Base-by-base conservation (phyloP, 2,113 vertebrate species). In the Pagrus major region DNA sequence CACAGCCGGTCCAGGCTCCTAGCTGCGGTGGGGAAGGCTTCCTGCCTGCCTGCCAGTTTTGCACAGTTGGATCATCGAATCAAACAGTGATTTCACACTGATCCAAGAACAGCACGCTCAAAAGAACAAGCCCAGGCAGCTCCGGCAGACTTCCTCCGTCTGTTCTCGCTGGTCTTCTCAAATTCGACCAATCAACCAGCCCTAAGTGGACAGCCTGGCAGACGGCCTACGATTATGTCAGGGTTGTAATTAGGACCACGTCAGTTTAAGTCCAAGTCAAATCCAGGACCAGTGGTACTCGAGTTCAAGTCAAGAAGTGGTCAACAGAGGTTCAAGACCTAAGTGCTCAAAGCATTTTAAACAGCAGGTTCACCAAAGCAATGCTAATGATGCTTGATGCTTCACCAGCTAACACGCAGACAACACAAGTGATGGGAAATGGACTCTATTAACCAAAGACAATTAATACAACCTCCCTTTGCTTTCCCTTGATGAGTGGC, bases 41-140 rank as follows among this genome's bases (percentile, higher is more conserved):
- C 87, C 79, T 78, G 73, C 71, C 42, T 39, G 76, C 67, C 37
- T 60, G 69, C 31, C 66, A 33, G 35, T 46, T 76, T 68, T 72
- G 47, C 74, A 66, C 73, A 80, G 76, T 72, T 65, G 58, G 83
- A 84, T 56, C 75, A 51, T 47, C 63, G 21, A 84, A 18, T 78
- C 29, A 12, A 52, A 80, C 76, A 46, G 65, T 65, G 61, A 85
- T 79, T 66, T 89, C 80, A 33, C 70, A 64, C 73, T 35, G 68
- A 63, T 88, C 69, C 76, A 42, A 46, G 80, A 84, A 86, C 81
- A 71, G 49, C 54, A 60, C 25, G 69, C 80, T 86, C 74, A 69
- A 78, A 67, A 78, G 80, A 80, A 80, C 66, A 84, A 76, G 71
- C 33, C 82, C 25, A 4, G 20, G 39, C 39, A 58, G 47, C 64